Conservation (phyloP, 2,888 invertebrate genomes). For the Leucophenga montana region DNA sequence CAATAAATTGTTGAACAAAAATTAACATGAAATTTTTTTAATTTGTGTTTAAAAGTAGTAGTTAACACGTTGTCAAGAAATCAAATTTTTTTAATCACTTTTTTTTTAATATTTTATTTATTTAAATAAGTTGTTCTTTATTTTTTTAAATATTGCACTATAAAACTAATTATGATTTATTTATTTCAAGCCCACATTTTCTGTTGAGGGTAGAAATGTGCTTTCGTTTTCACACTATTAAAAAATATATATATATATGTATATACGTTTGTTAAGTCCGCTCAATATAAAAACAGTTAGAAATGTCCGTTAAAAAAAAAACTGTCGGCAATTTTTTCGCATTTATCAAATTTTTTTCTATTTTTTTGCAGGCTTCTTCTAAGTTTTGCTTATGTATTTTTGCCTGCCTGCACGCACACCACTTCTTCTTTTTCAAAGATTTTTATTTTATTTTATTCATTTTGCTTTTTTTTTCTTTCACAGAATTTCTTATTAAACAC, state of each 20-base stretch:
- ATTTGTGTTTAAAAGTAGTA: neutral
- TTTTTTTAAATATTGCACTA: constrained; percentile 12
- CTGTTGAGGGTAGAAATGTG: neutral
- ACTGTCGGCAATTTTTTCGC: constrained; percentile 20
- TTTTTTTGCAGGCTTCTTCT: neutral
- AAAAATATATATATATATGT: neutral
- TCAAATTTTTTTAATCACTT: neutral
- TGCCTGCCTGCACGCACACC: constrained; percentile 13
- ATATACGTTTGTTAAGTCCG: no score
- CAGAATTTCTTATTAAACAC: neutral
- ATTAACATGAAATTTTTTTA: constrained; percentile 8
- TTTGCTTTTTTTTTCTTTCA: constrained; percentile 3
- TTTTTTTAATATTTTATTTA: neutral
- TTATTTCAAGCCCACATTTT: neutral
- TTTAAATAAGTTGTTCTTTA: no score
- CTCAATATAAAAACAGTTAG: constrained; percentile 17
- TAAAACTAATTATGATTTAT: neutral
- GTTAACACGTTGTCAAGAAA: constrained; percentile 6
- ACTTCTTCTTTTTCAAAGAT: neutral
- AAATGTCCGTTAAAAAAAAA: constrained; percentile 23
- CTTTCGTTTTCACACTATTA: constrained; percentile 13
- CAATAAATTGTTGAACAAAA: neutral
- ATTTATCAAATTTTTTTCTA: neutral
- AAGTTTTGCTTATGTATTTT: neutral
- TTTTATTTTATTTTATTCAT: neutral